phyloP scores from a whole-genome alignment of 1,140 invertebrate genomes.

The Cydia fagiglandana region DNA sequence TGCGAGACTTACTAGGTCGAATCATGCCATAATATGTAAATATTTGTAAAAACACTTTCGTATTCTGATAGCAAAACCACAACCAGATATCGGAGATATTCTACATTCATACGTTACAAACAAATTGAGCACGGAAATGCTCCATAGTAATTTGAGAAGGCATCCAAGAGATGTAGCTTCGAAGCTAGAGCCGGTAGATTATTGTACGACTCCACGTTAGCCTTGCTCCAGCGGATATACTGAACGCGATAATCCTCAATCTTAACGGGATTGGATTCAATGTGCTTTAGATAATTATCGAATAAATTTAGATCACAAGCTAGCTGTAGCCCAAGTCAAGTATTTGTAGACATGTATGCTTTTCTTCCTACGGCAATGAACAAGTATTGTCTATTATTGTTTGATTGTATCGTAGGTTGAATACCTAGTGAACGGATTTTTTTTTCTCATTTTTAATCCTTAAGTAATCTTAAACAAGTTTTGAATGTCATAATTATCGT shows the following conservation, averaged over 20 bases:
- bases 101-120: background rate
- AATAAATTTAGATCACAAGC: background rate
- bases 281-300: conserved; percentile 14
- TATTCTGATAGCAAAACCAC: background rate
- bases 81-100: background rate
- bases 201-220: conserved; percentile 9
- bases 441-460: too few species aligned
- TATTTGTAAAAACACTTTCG: too few species aligned
- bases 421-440: too few species aligned
- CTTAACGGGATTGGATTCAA: conserved; percentile 13
- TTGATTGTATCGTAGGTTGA: too few species aligned
- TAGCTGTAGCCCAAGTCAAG: background rate
- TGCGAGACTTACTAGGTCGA: too few species aligned
- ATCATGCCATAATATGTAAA: too few species aligned
- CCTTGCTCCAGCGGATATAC: background rate
- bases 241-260: conserved; percentile 12
- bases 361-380: too few species aligned
- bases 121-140: background rate
- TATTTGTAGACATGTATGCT: background rate
- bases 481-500: too few species aligned
- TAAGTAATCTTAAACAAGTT: too few species aligned
- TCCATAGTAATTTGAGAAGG: conserved; percentile 16
- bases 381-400: too few species aligned
- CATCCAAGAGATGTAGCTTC: conserved; percentile 1
- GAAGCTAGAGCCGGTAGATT: background rate